These are phyloP conservation scores for Ptychobarbus kaznakovi DNA, from an alignment of 2,797 vertebrate species.

Conservation along the genomic window DNA sequence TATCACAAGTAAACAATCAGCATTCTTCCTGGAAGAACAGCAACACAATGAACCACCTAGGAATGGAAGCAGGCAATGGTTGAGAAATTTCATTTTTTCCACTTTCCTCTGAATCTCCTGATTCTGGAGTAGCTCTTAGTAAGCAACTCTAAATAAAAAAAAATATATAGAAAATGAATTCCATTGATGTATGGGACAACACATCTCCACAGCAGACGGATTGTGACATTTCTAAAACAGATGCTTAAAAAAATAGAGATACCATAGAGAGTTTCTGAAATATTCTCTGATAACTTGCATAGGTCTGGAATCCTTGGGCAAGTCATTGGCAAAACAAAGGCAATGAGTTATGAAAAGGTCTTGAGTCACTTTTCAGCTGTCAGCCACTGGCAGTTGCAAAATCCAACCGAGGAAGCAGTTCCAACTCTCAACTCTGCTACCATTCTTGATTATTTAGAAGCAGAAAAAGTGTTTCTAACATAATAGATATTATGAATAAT, in stretches of 20 bases:
- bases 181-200: not conserved
- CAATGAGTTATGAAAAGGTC: constrained; percentile 44
- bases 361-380: constrained; percentile 49
- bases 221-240: not conserved
- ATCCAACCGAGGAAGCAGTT: constrained; percentile 35
- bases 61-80: not conserved
- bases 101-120: not conserved
- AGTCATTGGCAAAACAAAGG: constrained; percentile 59
- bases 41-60: constrained; percentile 51
- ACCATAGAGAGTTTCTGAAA: not conserved
- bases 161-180: not conserved
- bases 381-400: constrained; percentile 45
- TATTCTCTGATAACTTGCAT: not conserved
- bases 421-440: not conserved
- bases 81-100: not conserved
- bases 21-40: constrained; percentile 65
- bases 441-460: not conserved
- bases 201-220: not conserved
- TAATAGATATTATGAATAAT: not conserved
- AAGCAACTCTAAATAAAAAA: not conserved
- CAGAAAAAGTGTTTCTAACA: not conserved
- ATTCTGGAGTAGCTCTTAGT: not conserved
- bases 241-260: not conserved
- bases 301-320: constrained; percentile 15
- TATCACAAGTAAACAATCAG: constrained; percentile 66